A percentile compares a stretch with the other conserved stretches of the same genome.
Conservation (phyloP, 2,888 invertebrate species). For the Cephus pulcher region DNA sequence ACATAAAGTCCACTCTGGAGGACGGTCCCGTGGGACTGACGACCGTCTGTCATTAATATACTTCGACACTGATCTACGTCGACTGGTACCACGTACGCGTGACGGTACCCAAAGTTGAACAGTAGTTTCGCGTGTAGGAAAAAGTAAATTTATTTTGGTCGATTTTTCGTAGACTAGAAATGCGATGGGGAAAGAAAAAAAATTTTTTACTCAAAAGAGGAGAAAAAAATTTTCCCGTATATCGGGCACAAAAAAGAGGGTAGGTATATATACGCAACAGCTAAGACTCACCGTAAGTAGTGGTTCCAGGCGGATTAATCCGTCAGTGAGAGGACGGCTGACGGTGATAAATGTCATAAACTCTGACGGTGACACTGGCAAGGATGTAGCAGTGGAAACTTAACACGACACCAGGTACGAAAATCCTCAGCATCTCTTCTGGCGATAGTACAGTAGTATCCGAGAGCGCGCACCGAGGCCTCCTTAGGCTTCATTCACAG, state of each 20-base stretch:
- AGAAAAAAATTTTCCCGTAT: not conserved
- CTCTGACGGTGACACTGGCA: not conserved
- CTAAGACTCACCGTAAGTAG: slow-evolving; percentile 59
- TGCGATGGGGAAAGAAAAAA: not conserved
- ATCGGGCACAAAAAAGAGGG: not conserved
- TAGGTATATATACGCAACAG: not conserved
- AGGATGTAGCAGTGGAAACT: not conserved
- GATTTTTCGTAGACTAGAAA: not conserved
- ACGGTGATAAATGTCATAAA: slow-evolving; percentile 27
- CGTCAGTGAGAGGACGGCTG: slow-evolving; percentile 43
- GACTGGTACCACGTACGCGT: not conserved
- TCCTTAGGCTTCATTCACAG: not conserved
- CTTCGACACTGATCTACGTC: not conserved
- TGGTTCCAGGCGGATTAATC: slow-evolving; percentile 56
- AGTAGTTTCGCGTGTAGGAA: not conserved
- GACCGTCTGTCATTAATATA: not conserved
- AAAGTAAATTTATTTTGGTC: not conserved
- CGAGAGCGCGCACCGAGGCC: not conserved
- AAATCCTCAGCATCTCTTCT: not conserved
- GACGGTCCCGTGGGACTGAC: not conserved
- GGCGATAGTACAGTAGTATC: not conserved
- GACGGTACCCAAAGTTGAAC: not conserved
- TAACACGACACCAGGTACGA: not conserved
- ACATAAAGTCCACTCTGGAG: not conserved
- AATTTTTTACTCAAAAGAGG: not conserved